phyloP scores from a whole-genome alignment of 2,113 vertebrate species.

The Mus pahari region DNA sequence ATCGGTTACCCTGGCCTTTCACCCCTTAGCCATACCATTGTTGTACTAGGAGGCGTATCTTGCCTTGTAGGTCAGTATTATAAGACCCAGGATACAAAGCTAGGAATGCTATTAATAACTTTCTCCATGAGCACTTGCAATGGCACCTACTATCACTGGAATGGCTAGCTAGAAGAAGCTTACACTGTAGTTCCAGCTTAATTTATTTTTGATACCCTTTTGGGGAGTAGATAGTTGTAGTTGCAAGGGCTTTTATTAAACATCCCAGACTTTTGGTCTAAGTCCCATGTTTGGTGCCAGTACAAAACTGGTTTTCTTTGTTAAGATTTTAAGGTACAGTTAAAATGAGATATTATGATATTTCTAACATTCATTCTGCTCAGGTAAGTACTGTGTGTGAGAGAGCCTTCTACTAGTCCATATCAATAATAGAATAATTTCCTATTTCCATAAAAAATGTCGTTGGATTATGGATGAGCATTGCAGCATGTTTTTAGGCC shows the following conservation, averaged over 20 bases:
- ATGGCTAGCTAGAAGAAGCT: neutral
- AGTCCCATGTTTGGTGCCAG: neutral
- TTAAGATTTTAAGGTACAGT: neutral
- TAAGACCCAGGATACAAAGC: neutral
- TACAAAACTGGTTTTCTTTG: neutral
- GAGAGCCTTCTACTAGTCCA: neutral
- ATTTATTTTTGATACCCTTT: neutral
- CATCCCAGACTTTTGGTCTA: neutral
- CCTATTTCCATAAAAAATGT: neutral
- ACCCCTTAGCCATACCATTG: neutral
- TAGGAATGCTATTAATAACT: neutral
- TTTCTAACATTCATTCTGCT: neutral
- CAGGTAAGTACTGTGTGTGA: neutral
- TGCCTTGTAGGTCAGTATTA: neutral
- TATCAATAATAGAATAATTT: neutral
- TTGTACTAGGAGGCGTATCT: neutral
- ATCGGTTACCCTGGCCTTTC: no score
- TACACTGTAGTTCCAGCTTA: neutral
- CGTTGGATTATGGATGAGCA: no score
- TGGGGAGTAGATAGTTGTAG: no score
- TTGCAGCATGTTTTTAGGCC: neutral
- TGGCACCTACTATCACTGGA: neutral
- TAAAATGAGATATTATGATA: neutral
- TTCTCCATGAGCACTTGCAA: no score
- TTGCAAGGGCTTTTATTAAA: neutral